Percentiles rank a stretch among this genome's conserved stretches.
Conservation (phyloP, 2,888 invertebrate genomes). For the Alcis repandata region DNA sequence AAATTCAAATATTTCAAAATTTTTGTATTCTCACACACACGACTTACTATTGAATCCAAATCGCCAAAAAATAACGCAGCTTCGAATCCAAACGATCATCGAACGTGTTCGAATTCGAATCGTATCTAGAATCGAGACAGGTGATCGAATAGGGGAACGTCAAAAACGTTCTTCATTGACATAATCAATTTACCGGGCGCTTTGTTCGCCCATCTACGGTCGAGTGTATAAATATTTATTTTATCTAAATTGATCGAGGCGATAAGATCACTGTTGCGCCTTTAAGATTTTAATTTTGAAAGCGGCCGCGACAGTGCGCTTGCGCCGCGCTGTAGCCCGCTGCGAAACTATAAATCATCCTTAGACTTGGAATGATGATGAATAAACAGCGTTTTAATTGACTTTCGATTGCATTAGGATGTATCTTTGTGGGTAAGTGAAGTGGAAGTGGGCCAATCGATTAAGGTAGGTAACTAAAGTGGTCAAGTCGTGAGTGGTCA, state of each 20-base stretch:
- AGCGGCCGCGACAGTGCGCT: slow-evolving; percentile 79
- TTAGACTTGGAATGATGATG: slow-evolving; percentile 66
- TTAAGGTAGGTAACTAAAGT: slow-evolving; percentile 45
- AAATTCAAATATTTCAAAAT: no score
- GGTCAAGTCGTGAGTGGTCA: slow-evolving; percentile 32
- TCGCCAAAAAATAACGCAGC: slow-evolving; percentile 26
- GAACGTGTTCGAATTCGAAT: slow-evolving; percentile 42
- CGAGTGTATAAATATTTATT: slow-evolving; percentile 86
- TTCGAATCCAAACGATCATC: slow-evolving; percentile 24
- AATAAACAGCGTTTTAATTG: slow-evolving; percentile 84
- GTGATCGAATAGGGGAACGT: slow-evolving; percentile 75
- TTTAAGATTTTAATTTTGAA: slow-evolving; percentile 84
- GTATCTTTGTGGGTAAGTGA: slow-evolving; percentile 75
- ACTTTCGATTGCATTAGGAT: slow-evolving; percentile 76
- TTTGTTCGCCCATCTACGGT: slow-evolving; percentile 83
- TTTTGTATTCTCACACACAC: not conserved
- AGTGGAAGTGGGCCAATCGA: slow-evolving; percentile 64
- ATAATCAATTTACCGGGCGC: slow-evolving; percentile 84
- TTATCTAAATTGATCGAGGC: slow-evolving; percentile 86
- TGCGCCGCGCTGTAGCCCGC: slow-evolving; percentile 72
- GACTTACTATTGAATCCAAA: slow-evolving; percentile 22
- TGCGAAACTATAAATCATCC: slow-evolving; percentile 86
- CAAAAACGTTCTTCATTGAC: slow-evolving; percentile 73
- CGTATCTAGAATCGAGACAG: slow-evolving; percentile 70
- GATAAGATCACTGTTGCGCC: slow-evolving; percentile 83